A percentile compares a stretch with the other conserved stretches of the same genome.
Evolutionary conservation across 2,113 vertebrate genomes (phyloP).

Genomic region (Sigmodon hispidus): DNA sequence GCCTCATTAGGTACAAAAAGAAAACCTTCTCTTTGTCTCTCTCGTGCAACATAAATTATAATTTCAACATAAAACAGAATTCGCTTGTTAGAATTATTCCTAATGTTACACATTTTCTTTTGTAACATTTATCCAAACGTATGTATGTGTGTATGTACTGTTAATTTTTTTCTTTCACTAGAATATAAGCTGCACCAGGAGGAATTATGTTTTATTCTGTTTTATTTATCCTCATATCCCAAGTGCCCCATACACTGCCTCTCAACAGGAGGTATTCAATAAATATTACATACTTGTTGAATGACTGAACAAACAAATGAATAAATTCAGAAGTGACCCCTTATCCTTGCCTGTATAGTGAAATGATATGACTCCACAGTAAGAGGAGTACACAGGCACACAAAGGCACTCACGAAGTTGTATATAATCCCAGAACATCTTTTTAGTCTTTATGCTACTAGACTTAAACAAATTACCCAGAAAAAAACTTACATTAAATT

Average conservation of each 20-base stretch:
- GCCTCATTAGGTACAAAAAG: not conserved
- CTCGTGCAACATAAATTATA: slow-evolving; percentile 12
- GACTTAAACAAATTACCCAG: not conserved
- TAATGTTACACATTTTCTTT: not conserved
- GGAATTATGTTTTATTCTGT: slow-evolving; percentile 4
- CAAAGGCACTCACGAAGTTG: not conserved
- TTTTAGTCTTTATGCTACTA: not conserved
- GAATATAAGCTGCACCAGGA: not conserved
- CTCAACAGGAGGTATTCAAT: not conserved
- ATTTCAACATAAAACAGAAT: too few relatives aligned
- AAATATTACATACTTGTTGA: slow-evolving; percentile 19
- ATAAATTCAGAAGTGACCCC: not conserved
- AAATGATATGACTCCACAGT: not conserved
- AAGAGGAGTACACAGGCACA: not conserved
- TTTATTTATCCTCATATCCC: not conserved
- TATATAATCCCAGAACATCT: not conserved
- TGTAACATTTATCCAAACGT: not conserved
- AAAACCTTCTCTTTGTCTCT: slow-evolving; percentile 27
- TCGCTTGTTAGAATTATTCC: not conserved
- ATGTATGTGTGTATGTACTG: not conserved
- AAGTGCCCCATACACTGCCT: not conserved
- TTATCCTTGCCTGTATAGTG: not conserved
- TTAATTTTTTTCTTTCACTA: slow-evolving; percentile 21
- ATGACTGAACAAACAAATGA: slow-evolving; percentile 46
- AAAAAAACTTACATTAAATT: not conserved